Conservation (phyloP, 2,113 vertebrate species). For the Salvelinus fontinalis region DNA sequence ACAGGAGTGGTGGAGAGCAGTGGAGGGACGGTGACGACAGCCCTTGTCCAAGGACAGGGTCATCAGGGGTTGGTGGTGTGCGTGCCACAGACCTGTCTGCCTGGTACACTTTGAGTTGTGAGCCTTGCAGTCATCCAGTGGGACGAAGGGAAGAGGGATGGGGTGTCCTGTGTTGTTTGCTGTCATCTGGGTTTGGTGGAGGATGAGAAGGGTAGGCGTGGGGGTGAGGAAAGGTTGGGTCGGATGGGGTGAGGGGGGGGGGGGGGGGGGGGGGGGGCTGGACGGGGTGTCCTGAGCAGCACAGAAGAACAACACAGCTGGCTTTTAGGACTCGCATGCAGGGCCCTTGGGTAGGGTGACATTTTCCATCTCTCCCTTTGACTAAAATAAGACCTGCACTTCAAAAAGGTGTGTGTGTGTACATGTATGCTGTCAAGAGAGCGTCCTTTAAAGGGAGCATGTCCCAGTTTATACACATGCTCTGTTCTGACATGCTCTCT, state of each 20-base stretch:
- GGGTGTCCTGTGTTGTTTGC: too few species aligned
- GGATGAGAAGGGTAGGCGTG: background rate
- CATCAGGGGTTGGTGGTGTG: too few species aligned
- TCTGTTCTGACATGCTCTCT: background rate
- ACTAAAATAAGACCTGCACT: constrained; percentile 14
- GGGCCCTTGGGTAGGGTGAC: background rate
- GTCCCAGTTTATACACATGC: background rate
- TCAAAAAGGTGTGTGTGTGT: constrained; percentile 17
- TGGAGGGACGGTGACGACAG: background rate
- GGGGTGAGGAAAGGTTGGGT: background rate
- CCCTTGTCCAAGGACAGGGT: background rate
- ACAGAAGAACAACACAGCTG: constrained; percentile 1
- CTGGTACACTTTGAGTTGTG: too few species aligned
- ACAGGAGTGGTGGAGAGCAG: background rate
- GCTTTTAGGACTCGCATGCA: background rate
- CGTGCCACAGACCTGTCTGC: too few species aligned
- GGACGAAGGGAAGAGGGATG: background rate
- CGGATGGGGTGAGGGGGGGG: background rate
- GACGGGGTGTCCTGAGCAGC: background rate
- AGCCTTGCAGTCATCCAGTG: too few species aligned
- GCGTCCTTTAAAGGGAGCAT: background rate
- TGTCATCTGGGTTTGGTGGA: too few species aligned
- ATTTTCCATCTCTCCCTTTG: constrained; percentile 6
- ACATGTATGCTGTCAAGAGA: background rate
- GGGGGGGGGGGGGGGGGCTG: too few species aligned